Evolutionary conservation across 2,888 invertebrate species (phyloP).

Genomic region (Athalia cordata): DNA sequence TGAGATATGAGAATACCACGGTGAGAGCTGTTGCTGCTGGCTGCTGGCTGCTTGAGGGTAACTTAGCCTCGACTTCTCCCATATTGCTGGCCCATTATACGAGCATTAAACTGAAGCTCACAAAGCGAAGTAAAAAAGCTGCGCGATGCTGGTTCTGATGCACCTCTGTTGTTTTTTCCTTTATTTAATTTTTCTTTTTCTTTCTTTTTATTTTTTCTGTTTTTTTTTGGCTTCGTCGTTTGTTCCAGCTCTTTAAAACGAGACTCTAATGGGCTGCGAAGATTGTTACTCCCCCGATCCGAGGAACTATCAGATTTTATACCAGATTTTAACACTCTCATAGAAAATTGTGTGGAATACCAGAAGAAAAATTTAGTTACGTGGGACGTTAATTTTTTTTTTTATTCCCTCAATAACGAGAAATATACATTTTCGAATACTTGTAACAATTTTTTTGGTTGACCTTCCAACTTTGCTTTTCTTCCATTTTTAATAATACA

Average conservation of each 20-base stretch:
- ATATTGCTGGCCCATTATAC: neutral
- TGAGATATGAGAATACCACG: conserved; percentile 23
- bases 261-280: conserved; percentile 42
- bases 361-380: no score
- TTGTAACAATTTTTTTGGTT: neutral
- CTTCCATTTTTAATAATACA: no score
- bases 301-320: neutral
- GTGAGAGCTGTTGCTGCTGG: no score
- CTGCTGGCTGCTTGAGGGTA: neutral
- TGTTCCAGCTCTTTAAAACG: conserved; percentile 26
- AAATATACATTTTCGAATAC: neutral
- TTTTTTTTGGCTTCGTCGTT: neutral
- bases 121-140: conserved; percentile 27
- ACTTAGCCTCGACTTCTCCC: conserved; percentile 26
- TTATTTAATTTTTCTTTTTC: neutral
- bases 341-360: no score
- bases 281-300: conserved; percentile 22
- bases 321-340: neutral
- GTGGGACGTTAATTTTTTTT: neutral
- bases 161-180: no score
- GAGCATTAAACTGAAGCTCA: conserved; percentile 27
- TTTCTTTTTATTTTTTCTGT: neutral
- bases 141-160: neutral
- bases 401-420: neutral
- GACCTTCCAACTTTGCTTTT: neutral